Percentiles rank a stretch among this genome's conserved stretches.
phyloP scores from a whole-genome alignment of 2,888 invertebrate species.

The Synanthedon myopaeformis region DNA sequence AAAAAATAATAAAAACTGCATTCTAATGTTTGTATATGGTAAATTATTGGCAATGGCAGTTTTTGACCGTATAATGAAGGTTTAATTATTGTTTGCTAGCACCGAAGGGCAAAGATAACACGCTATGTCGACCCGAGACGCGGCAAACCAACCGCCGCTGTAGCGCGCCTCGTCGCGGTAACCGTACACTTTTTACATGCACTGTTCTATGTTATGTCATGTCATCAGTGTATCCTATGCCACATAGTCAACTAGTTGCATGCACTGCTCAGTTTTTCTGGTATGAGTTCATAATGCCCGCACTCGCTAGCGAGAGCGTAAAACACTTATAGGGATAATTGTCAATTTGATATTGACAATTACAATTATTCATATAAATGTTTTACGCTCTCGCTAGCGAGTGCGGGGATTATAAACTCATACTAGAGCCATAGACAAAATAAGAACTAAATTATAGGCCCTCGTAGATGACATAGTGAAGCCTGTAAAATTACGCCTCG shows the following conservation, averaged over 20 bases:
- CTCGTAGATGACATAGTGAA: too few species aligned
- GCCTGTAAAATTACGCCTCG: too few species aligned
- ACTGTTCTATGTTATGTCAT: constrained; percentile 33
- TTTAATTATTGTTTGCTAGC: constrained; percentile 45
- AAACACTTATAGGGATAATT: too few species aligned
- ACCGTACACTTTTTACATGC: constrained; percentile 27
- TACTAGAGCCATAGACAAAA: too few species aligned
- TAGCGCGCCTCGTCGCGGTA: constrained; percentile 60
- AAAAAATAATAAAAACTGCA: background rate
- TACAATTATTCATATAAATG: too few species aligned
- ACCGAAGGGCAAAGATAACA: constrained; percentile 63
- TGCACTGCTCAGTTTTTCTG: background rate
- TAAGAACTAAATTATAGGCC: too few species aligned
- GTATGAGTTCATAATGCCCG: background rate
- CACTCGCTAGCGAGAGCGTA: too few species aligned
- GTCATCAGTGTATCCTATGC: constrained; percentile 15
- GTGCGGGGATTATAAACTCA: too few species aligned
- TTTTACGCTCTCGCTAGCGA: too few species aligned
- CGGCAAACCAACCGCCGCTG: constrained; percentile 53
- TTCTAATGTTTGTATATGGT: background rate
- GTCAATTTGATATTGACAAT: too few species aligned
- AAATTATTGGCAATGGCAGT: background rate
- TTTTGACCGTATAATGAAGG: background rate
- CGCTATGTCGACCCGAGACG: constrained; percentile 63
- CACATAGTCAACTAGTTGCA: background rate